Conservation (phyloP, 2,888 invertebrate species). For the Lasioglossum marginatum region DNA sequence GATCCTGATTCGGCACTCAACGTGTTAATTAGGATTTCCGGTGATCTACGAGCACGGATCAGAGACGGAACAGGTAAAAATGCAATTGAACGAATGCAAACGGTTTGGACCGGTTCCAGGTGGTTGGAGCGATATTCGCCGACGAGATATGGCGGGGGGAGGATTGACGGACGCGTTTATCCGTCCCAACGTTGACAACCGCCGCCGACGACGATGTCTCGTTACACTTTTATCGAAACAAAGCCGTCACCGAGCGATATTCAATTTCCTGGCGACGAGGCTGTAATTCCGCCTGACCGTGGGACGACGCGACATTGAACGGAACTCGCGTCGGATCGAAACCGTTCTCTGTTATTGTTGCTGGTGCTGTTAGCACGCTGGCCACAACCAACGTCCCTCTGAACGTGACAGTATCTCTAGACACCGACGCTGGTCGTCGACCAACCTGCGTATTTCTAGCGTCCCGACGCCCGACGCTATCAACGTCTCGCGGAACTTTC, state of each 20-base stretch:
- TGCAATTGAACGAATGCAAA: neutral
- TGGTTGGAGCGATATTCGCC: neutral
- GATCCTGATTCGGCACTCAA: neutral
- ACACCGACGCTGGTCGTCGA: conserved; percentile 74
- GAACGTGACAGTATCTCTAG: conserved; percentile 81
- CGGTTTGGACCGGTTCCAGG: neutral
- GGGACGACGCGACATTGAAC: conserved; percentile 15
- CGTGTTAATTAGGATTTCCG: neutral
- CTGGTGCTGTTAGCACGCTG: neutral
- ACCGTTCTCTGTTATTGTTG: neutral
- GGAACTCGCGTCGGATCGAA: conserved; percentile 36
- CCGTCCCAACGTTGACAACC: conserved; percentile 30
- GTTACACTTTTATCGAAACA: conserved; percentile 62
- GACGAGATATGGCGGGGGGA: neutral
- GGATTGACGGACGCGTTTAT: conserved; percentile 52
- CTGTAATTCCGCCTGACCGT: conserved; percentile 39
- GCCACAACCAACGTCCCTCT: conserved; percentile 69
- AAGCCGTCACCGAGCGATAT: conserved; percentile 68
- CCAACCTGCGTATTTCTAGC: conserved; percentile 44
- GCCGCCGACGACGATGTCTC: conserved; percentile 33
- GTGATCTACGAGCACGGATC: neutral
- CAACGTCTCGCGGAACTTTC: conserved; percentile 7
- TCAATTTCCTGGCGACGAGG: conserved; percentile 71
- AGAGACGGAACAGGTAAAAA: neutral
- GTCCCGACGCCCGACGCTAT: conserved; percentile 39